Percentiles rank a stretch among this genome's conserved stretches.
Conservation (phyloP, 2,888 invertebrate genomes). For the Dermolepida albohirtum region DNA sequence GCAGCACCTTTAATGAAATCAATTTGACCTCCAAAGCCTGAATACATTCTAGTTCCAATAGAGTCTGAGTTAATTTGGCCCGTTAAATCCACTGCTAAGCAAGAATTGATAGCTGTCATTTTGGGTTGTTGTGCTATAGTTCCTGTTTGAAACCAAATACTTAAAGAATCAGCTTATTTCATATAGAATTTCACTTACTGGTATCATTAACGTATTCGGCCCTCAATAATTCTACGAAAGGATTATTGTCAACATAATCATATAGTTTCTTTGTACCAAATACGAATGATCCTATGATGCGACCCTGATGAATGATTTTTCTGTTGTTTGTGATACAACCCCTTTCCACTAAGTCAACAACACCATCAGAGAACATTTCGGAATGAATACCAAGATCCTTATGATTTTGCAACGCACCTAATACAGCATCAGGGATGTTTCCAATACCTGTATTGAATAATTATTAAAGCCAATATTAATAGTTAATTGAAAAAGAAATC, state of each 20-base stretch:
- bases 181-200: conserved; percentile 56
- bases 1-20: conserved; percentile 95
- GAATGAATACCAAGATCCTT: conserved; percentile 96
- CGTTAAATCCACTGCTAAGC: conserved; percentile 93
- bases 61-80: conserved; percentile 95
- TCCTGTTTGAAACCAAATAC: conserved; percentile 56
- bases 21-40: conserved; percentile 93
- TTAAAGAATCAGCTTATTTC: too few species aligned
- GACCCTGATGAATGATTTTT: conserved; percentile 85
- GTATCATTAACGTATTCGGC: conserved; percentile 92
- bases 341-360: conserved; percentile 86
- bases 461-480: conserved; percentile 3
- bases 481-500: too few species aligned
- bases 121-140: conserved; percentile 85
- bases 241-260: conserved; percentile 95
- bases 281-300: conserved; percentile 92
- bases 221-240: conserved; percentile 89
- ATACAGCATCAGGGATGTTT: conserved; percentile 93
- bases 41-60: conserved; percentile 84
- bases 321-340: conserved; percentile 91
- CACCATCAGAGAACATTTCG: conserved; percentile 97
- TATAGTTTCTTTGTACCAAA: conserved; percentile 90
- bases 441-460: conserved; percentile 80
- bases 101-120: conserved; percentile 97
- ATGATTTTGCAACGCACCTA: conserved; percentile 82